phyloP scores from a whole-genome alignment of 2,113 vertebrate species.

The Nesogale talazaci region DNA sequence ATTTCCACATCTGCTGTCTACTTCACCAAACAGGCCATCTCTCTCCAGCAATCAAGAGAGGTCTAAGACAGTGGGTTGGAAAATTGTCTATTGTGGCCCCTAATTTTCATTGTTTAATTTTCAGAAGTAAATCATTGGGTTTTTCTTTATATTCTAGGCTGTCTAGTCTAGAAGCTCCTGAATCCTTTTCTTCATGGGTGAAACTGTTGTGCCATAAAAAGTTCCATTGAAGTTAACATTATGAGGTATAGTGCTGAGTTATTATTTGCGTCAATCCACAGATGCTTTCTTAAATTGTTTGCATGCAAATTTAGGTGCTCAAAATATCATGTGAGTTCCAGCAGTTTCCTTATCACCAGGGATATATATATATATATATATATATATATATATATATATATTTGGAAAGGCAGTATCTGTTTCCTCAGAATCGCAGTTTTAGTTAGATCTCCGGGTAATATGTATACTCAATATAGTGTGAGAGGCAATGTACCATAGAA shows the following conservation, averaged over 20 bases:
- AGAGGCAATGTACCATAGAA: neutral
- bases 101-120: neutral
- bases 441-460: slow-evolving; percentile 33
- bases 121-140: neutral
- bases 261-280: neutral
- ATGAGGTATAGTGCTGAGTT: neutral
- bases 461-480: neutral
- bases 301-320: neutral
- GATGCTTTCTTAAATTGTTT: neutral
- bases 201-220: neutral
- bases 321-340: neutral
- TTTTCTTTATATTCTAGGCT: too few species aligned
- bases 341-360: neutral
- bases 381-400: neutral
- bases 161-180: too few species aligned
- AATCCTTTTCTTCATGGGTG: too few species aligned
- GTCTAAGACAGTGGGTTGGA: neutral
- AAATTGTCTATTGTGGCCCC: neutral
- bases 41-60: neutral
- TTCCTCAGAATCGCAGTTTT: neutral
- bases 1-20: neutral
- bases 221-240: neutral
- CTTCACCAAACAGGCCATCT: neutral
- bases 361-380: slow-evolving; percentile 29
- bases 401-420: neutral